Base-by-base conservation (phyloP, 2,797 vertebrate species). In the Xenentodon cancila region DNA sequence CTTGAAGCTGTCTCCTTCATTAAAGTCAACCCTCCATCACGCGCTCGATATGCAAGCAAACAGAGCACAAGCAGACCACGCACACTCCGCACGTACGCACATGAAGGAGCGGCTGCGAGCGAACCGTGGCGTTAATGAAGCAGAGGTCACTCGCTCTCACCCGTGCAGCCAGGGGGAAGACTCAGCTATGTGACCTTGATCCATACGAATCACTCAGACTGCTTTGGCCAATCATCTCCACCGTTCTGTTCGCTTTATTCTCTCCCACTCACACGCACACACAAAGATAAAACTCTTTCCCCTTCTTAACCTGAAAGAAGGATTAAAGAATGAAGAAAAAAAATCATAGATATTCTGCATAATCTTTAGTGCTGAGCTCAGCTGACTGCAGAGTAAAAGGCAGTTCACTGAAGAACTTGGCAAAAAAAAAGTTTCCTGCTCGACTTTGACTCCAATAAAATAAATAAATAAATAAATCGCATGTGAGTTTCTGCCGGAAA, bases 311-410 rank as follows among this genome's bases (percentile, higher is more conserved):
- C 77, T 73, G 65, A 82, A 70, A 82, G 70, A 71, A 22, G 77
- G 84, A 89, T 89, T 85, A 83, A 71, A 79, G 62, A 42, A 48
- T 37, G 56, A 66, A 65, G 45, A 42, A 22, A 51, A 9, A 58
- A 64, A 25, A 56, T 53, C 69, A 77, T 62, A 82, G 77, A 88
- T 76, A 79, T 79, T 79, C 79, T 59, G 62, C 22, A 32, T 87
- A 84, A 86, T 88, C 85, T 87, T 50, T 59, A 12, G 53, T 65
- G 86, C 86, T 81, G 81, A 85, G 77, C 80, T 80, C 70, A 80
- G 77, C 80, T 40, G 43, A 73, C 68, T 76, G 79, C 68, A 62
- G 48, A 13, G 17, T 69, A 47, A 64, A 72, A 65, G 65, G 50
- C 42, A 50, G 57, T 72, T 51, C 44, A 53, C 53, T 25, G 22